Evolutionary conservation across 2,113 vertebrate genomes (phyloP).

Genomic region (Geococcyx californianus): DNA sequence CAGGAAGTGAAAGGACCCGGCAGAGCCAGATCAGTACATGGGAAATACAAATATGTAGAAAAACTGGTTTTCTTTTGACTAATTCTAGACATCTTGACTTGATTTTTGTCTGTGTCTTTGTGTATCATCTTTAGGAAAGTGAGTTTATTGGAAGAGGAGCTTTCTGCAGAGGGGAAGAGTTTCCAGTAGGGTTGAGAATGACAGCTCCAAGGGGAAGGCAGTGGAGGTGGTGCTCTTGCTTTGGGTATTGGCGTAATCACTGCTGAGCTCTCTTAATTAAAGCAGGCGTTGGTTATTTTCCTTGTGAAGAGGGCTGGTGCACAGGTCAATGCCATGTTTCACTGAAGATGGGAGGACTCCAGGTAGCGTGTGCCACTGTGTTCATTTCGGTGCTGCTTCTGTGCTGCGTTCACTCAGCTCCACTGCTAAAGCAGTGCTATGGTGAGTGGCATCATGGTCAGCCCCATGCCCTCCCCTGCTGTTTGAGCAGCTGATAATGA

Average conservation of each 20-base stretch:
- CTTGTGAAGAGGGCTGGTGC: neutral
- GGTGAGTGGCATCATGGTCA: fast-evolving
- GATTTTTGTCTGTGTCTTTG: neutral
- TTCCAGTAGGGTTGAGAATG: neutral
- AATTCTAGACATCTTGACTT: neutral
- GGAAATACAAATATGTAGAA: neutral
- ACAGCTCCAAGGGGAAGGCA: fast-evolving
- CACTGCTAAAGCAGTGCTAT: too few relatives aligned
- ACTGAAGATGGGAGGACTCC: fast-evolving
- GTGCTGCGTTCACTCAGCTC: neutral
- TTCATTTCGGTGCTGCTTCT: fast-evolving
- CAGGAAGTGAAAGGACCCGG: neutral
- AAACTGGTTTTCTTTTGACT: neutral
- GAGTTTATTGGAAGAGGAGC: neutral
- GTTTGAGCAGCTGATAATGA: neutral
- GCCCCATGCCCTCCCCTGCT: neutral
- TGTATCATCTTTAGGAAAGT: too few relatives aligned
- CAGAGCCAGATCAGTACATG: neutral
- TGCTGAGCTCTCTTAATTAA: too few relatives aligned
- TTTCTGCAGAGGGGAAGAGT: neutral
- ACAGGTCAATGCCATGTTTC: neutral
- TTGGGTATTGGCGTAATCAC: fast-evolving
- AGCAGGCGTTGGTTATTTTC: neutral
- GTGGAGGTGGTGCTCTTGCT: fast-evolving
- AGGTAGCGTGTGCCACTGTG: too few relatives aligned